Evolutionary conservation across 2,113 vertebrate genomes (phyloP), one percentile per base, ranked within the genome.

Genomic region (Sylvia atricapilla): DNA sequence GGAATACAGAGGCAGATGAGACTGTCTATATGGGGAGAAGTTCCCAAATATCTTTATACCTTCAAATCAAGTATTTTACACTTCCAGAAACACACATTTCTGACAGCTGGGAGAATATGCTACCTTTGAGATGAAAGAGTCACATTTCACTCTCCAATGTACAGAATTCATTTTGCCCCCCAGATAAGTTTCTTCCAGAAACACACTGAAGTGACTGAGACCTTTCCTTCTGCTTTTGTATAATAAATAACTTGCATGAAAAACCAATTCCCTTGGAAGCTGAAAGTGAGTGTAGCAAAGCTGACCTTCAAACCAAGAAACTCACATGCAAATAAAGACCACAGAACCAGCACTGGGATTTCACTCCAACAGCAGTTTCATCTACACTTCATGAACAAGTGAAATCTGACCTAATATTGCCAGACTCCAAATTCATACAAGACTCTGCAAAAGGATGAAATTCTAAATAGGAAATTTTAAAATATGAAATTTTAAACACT

Each of bases 241-340:
- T 16, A 68, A 64, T 37, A 86, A 80, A 39, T 33, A 31, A 70
- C 21, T 67, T n/a, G 9, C 12, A 79, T 6, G 24, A 75, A 60
- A 55, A 80, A 73, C 30, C 70, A 66, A 60, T 37, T 80, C 37
- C 44, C 25, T 31, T 62, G 10, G 21, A 55, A 90, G 6, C 0
- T 37, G 41, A 89, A 79, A 88, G 3, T 11, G 64, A 64, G 15
- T 23, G n/a, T 75, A 50, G 53, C 67, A 94, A 80, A 86, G 41
- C 31, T 62, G 66, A 88, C 62, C 62, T 88, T 83, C 80, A 88
- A 78, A 22, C 8, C 43, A 83, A 58, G 37, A 87, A 68, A 75
- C 10, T 5, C 28, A 73, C 20, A 6, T 8, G 31, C 41, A 86
- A 44, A 68, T 43, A 47, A 30, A 28, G 46, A 70, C 39, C 39